phyloP scores from a whole-genome alignment of 1,140 invertebrate genomes.

The Lamellibrachia luymesi region DNA sequence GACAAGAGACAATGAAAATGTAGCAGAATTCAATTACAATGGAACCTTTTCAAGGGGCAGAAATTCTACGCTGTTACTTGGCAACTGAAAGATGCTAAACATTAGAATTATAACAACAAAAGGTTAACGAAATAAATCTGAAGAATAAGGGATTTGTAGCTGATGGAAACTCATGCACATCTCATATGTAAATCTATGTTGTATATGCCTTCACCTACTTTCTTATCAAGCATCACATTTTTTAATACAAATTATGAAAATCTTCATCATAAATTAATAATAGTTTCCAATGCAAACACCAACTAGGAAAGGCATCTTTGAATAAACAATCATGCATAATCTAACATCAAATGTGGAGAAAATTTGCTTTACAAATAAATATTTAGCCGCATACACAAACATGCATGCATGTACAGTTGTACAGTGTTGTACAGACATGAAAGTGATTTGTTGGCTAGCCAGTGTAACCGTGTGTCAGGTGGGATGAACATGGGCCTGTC shows the following conservation, averaged over 20 bases:
- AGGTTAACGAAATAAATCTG: not conserved
- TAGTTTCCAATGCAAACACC: not conserved
- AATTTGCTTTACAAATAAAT: not conserved
- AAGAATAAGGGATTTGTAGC: not conserved
- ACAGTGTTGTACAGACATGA: not conserved
- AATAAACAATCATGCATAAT: not conserved
- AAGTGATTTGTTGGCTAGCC: not conserved
- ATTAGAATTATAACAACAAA: not conserved
- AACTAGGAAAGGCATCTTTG: not conserved
- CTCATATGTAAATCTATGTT: not conserved
- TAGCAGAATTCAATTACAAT: not conserved
- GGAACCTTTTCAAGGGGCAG: not conserved
- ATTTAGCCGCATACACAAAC: not conserved
- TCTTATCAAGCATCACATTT: not conserved
- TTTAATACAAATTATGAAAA: not conserved
- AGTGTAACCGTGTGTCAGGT: not conserved
- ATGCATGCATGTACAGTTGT: not conserved
- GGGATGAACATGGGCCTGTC: not conserved
- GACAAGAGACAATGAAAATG: not conserved
- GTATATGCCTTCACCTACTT: not conserved
- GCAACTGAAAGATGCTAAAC: slow-evolving; percentile 4
- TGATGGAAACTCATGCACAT: not conserved
- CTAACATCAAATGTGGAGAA: not conserved
- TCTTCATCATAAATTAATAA: not conserved
- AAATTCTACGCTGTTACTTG: not conserved